Evolutionary conservation across 2,113 vertebrate species (phyloP).

Genomic region (Tachysurus fulvidraco): DNA sequence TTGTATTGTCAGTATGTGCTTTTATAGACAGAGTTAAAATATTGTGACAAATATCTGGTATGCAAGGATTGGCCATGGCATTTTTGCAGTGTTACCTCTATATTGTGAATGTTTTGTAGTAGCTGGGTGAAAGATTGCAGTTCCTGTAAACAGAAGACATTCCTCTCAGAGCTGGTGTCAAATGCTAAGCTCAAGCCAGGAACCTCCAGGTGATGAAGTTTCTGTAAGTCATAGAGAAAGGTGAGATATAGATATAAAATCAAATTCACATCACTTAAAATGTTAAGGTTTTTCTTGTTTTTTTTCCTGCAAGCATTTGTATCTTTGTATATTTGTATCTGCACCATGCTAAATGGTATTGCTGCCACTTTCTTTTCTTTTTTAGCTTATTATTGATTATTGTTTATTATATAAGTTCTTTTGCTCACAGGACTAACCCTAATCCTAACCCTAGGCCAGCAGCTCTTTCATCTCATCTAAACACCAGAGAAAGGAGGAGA

Average conservation of each 20-base stretch:
- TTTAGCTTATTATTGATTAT: too few species aligned
- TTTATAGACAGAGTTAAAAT: not conserved
- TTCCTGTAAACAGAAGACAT: constrained; percentile 77
- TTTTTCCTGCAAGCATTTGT: too few species aligned
- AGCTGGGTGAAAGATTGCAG: constrained; percentile 82
- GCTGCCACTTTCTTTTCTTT: too few species aligned
- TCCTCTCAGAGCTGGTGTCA: constrained; percentile 55
- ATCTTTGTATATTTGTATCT: too few species aligned
- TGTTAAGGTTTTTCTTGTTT: not conserved
- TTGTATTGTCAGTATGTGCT: too few species aligned
- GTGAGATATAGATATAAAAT: not conserved
- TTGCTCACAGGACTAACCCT: too few species aligned
- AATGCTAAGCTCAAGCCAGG: constrained; percentile 59
- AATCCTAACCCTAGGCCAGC: too few species aligned
- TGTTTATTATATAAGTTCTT: too few species aligned
- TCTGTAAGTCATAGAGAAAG: constrained; percentile 70
- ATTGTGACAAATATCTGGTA: not conserved
- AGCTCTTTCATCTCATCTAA: not conserved
- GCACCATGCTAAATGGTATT: too few species aligned
- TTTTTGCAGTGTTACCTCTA: constrained; percentile 76
- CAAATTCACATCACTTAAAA: not conserved
- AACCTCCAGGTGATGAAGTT: constrained; percentile 73
- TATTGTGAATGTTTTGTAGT: constrained; percentile 80
- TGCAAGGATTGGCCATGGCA: not conserved
- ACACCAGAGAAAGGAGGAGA: not conserved